Conservation (phyloP, 2,113 vertebrate genomes). For the Pseudopodoces humilis region DNA sequence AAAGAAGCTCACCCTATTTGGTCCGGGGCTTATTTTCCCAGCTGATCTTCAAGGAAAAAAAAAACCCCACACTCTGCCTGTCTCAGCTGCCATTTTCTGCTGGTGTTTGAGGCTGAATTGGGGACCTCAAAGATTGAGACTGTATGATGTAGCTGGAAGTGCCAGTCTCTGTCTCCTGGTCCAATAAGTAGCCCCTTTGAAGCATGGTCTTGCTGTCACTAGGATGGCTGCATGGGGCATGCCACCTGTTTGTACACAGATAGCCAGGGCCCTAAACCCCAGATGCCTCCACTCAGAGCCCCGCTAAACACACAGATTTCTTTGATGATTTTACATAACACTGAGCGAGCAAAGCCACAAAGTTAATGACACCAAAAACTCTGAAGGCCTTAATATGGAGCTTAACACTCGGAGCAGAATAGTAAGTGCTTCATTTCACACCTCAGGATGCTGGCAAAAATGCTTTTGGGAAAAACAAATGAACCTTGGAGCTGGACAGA, state of each 20-base stretch:
- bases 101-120: background rate
- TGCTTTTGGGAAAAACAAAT: background rate
- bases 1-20: background rate
- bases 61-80: background rate
- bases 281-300: background rate
- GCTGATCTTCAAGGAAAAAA: background rate
- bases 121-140: background rate
- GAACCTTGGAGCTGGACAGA: background rate
- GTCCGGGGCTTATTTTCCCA: background rate
- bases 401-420: background rate
- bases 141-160: background rate
- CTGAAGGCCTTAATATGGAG: background rate
- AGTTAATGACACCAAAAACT: background rate
- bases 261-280: background rate
- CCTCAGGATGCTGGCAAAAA: background rate
- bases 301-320: background rate
- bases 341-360: background rate
- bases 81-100: background rate
- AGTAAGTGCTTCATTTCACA: background rate
- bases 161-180: background rate
- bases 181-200: background rate
- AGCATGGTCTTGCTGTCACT: background rate
- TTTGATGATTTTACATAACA: background rate
- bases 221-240: background rate
- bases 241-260: background rate